Evolutionary conservation across 2,888 invertebrate species (phyloP).

Genomic region (Criorhina ranunculi): DNA sequence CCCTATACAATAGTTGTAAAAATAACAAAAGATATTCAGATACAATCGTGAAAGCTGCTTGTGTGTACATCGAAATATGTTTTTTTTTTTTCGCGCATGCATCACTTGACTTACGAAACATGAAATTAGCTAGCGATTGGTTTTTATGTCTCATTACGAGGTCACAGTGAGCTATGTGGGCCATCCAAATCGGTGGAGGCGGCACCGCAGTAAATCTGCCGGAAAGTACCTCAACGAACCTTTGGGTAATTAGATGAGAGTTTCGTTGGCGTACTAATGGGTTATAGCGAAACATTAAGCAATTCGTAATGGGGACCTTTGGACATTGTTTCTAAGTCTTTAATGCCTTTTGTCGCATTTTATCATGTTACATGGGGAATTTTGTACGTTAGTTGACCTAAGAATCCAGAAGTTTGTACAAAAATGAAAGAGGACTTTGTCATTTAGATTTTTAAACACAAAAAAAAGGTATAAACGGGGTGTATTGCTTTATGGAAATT

Average conservation of each 20-base stretch:
- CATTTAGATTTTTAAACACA: too few species aligned
- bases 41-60: neutral
- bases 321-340: conserved; percentile 8
- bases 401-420: neutral
- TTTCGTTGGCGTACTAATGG: conserved; percentile 53
- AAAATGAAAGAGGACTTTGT: too few species aligned
- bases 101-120: conserved; percentile 53
- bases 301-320: conserved; percentile 40
- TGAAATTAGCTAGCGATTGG: conserved; percentile 56
- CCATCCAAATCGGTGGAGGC: neutral
- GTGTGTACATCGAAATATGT: neutral
- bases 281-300: conserved; percentile 58
- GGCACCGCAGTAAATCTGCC: conserved; percentile 6
- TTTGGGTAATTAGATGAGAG: conserved; percentile 58
- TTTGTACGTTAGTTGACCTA: neutral
- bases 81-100: conserved; percentile 25
- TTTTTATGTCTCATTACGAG: conserved; percentile 57
- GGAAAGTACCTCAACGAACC: conserved; percentile 6
- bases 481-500: too few species aligned
- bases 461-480: too few species aligned
- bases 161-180: conserved; percentile 2
- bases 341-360: conserved; percentile 9
- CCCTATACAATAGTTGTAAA: conserved; percentile 6
- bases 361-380: neutral
- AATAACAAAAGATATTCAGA: conserved; percentile 1